Percentiles rank a stretch among this genome's conserved stretches.
These are phyloP conservation scores for Boloria selene DNA, from an alignment of 2,888 invertebrate species.

Conservation along the genomic window DNA sequence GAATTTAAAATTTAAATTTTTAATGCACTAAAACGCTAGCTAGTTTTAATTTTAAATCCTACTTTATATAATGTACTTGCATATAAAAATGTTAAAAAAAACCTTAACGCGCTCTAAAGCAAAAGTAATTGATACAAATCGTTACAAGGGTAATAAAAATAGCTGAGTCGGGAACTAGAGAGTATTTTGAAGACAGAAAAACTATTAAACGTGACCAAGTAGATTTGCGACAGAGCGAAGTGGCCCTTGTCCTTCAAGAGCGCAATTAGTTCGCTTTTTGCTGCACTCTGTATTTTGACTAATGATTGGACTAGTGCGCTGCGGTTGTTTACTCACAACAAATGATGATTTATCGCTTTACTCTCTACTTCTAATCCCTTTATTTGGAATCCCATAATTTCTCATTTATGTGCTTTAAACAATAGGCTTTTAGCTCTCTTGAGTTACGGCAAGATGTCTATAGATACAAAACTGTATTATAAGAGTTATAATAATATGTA, in stretches of 20 bases:
- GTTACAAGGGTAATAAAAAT: constrained; percentile 49
- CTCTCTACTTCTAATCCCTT: constrained; percentile 33
- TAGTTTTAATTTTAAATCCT: constrained; percentile 17
- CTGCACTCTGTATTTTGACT: constrained; percentile 75
- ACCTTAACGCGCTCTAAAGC: constrained; percentile 30
- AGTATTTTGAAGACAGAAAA: constrained; percentile 63
- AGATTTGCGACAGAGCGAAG: constrained; percentile 70
- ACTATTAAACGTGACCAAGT: constrained; percentile 78
- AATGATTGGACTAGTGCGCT: constrained; percentile 69
- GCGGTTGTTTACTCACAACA: constrained; percentile 72
- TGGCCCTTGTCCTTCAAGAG: constrained; percentile 77
- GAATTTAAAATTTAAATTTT: constrained; percentile 20
- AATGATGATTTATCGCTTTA: constrained; percentile 68
- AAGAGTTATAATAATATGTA: no score
- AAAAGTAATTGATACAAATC: constrained; percentile 47
- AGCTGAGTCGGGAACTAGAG: constrained; percentile 39
- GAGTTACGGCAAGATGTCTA: not conserved
- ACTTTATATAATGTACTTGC: constrained; percentile 3
- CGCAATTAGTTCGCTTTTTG: constrained; percentile 79
- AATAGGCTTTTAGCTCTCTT: constrained; percentile 1
- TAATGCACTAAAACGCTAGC: constrained; percentile 15
- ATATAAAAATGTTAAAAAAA: constrained; percentile 20
- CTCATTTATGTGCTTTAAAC: constrained; percentile 10
- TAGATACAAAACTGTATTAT: not conserved
- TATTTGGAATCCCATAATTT: constrained; percentile 35